Evolutionary conservation across 2,113 vertebrate genomes (phyloP).

Genomic region (Oryzias melastigma): DNA sequence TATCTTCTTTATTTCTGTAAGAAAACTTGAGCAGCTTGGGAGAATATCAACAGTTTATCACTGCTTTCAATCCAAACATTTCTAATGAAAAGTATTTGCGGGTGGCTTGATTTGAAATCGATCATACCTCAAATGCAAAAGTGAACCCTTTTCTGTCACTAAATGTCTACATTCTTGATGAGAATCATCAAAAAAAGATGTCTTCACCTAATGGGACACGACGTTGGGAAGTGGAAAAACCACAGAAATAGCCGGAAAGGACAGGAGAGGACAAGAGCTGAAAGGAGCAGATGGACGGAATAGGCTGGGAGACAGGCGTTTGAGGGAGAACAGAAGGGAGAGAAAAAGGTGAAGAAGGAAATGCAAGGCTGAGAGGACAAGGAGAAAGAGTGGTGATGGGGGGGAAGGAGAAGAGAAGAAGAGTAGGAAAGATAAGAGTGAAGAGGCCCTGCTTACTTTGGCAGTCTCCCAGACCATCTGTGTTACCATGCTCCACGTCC

Average conservation of each 20-base stretch:
- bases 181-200: constrained; percentile 44
- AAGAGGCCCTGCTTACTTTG: constrained; percentile 92
- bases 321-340: constrained; percentile 58
- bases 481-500: constrained; percentile 95
- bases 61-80: constrained; percentile 6
- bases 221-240: constrained; percentile 27
- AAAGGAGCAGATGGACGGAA: constrained; percentile 69
- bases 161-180: constrained; percentile 47
- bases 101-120: constrained; percentile 16
- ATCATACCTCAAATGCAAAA: constrained; percentile 33
- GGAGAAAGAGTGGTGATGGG: constrained; percentile 23
- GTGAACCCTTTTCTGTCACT: constrained; percentile 28
- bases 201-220: constrained; percentile 52
- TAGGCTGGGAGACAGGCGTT: constrained; percentile 63
- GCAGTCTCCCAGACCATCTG: constrained; percentile 99
- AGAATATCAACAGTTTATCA: constrained; percentile 13
- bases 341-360: constrained; percentile 56
- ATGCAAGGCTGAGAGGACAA: constrained; percentile 29
- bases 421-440: constrained; percentile 70
- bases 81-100: not conserved
- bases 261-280: constrained; percentile 46
- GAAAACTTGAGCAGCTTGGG: constrained; percentile 20
- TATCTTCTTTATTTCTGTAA: constrained; percentile 2
- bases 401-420: constrained; percentile 23
- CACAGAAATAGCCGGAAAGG: constrained; percentile 47